Conservation (phyloP, 92 coral and sea anemone species). For the Palythoa heliodiscus region DNA sequence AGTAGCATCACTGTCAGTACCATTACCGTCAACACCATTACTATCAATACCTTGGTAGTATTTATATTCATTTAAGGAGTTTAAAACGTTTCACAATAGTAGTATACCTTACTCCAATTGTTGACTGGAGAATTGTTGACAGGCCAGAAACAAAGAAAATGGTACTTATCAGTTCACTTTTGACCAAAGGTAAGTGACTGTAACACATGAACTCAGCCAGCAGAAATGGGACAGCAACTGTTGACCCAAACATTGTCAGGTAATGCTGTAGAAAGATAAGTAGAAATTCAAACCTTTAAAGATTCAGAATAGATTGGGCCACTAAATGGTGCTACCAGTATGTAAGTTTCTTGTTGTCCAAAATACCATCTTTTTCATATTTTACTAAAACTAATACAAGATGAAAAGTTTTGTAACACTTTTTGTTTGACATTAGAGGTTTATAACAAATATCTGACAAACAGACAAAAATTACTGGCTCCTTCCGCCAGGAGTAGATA, state of each 20-base stretch:
- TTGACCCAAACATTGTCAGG: conserved; percentile 62
- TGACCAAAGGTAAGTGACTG: conserved; percentile 47
- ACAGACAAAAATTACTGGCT: too few relatives aligned
- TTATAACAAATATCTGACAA: not conserved
- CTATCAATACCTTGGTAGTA: not conserved
- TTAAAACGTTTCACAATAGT: too few relatives aligned
- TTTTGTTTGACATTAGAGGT: not conserved
- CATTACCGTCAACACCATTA: not conserved
- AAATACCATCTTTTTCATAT: too few relatives aligned
- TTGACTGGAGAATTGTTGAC: conserved; percentile 54
- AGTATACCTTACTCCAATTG: conserved; percentile 59
- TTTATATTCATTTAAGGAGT: not conserved
- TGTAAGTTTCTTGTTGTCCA: too few relatives aligned
- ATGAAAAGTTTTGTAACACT: not conserved
- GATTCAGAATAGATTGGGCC: too few relatives aligned
- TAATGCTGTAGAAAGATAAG: conserved; percentile 47
- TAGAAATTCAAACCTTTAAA: not conserved
- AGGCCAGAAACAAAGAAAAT: conserved; percentile 64
- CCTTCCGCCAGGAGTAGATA: not conserved
- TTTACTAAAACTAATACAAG: too few relatives aligned
- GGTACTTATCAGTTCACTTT: conserved; percentile 62
- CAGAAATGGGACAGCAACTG: conserved; percentile 58
- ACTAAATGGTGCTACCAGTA: too few relatives aligned
- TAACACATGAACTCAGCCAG: conserved; percentile 49
- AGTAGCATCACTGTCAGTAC: conserved; percentile 1